Evolutionary conservation across 2,888 invertebrate species (phyloP).

Genomic region (Piscicola geometra): DNA sequence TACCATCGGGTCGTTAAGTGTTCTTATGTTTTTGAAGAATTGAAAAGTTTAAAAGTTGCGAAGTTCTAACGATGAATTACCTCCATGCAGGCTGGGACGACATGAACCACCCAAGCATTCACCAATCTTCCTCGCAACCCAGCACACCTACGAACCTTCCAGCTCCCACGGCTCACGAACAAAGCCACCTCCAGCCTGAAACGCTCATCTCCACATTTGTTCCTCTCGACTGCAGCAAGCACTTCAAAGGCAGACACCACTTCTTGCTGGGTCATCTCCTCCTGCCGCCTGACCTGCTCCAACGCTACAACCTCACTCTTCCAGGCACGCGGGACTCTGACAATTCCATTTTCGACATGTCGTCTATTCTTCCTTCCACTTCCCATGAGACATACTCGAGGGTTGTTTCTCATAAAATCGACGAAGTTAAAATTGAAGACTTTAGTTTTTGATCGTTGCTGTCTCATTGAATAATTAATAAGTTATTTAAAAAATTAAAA

Average conservation of each 20-base stretch:
- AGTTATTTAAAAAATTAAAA: too few species aligned
- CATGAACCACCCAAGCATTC: conserved; percentile 60
- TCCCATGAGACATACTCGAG: background rate
- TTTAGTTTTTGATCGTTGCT: too few species aligned
- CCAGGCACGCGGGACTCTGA: conserved; percentile 73
- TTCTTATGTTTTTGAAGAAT: background rate
- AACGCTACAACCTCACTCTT: conserved; percentile 74
- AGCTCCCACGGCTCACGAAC: background rate
- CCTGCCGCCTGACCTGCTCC: conserved; percentile 73
- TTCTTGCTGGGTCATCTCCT: conserved; percentile 83
- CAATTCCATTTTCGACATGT: conserved; percentile 46
- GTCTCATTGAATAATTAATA: too few species aligned
- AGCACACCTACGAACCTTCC: conserved; percentile 43
- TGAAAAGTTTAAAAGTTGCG: too few species aligned
- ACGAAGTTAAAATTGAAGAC: too few species aligned
- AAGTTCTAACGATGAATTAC: too few species aligned
- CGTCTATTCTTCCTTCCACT: background rate
- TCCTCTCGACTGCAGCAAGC: conserved; percentile 81
- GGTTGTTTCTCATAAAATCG: too few species aligned
- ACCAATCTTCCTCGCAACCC: conserved; percentile 62
- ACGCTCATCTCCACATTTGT: conserved; percentile 89
- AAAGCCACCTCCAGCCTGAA: conserved; percentile 68
- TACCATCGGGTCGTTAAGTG: conserved; percentile 70
- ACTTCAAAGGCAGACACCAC: conserved; percentile 73
- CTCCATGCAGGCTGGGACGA: conserved; percentile 83